phyloP scores from a whole-genome alignment of 2,113 vertebrate species.

The Microtus pennsylvanicus region DNA sequence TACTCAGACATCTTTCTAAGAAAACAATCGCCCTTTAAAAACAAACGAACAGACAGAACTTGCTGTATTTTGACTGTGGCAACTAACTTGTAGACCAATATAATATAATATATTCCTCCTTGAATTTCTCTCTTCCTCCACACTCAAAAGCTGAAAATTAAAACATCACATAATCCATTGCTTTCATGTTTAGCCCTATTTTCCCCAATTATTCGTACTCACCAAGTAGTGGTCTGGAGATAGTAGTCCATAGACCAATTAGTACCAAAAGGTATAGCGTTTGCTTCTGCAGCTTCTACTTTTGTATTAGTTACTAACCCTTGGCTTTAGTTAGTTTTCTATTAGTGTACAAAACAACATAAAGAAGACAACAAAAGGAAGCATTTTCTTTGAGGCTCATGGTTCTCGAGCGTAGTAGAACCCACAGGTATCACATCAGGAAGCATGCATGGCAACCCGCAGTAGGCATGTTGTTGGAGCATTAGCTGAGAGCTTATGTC shows the following conservation, averaged over 20 bases:
- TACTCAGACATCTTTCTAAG: neutral
- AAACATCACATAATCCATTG: neutral
- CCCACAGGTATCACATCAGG: neutral
- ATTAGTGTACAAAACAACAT: neutral
- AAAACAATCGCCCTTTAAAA: neutral
- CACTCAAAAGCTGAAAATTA: neutral
- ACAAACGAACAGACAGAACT: neutral
- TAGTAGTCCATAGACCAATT: neutral
- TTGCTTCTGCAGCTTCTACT: neutral
- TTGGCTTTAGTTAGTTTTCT: neutral
- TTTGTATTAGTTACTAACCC: slow-evolving; percentile 3
- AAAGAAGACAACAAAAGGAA: neutral
- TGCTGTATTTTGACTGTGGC: neutral
- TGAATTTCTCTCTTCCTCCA: neutral
- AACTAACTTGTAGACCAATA: neutral
- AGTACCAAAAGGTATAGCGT: neutral
- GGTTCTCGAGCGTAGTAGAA: neutral
- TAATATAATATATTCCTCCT: neutral
- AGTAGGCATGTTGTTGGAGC: neutral
- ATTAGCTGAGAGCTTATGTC: neutral
- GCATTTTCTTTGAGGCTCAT: neutral
- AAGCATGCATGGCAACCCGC: neutral
- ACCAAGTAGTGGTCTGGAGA: neutral
- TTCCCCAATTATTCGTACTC: neutral
- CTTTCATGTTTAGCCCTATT: neutral